These are phyloP conservation scores for Podotricha telesiphe DNA, from an alignment of 2,888 invertebrate species.

Conservation along the genomic window DNA sequence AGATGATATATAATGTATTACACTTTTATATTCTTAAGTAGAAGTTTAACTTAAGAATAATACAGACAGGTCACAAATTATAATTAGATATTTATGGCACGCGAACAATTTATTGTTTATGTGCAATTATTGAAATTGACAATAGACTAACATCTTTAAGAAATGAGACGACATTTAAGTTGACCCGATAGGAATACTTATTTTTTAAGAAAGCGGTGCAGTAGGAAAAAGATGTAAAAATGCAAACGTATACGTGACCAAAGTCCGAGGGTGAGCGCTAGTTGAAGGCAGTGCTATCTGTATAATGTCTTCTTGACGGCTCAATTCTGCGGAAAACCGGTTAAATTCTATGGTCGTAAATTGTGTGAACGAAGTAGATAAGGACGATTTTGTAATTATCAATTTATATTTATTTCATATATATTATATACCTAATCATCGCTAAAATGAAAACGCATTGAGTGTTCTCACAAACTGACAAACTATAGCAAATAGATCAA, in stretches of 20 bases:
- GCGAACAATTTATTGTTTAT: too few species aligned
- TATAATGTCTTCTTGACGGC: constrained; percentile 55
- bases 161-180: constrained; percentile 3
- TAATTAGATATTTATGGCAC: too few species aligned
- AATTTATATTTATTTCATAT: not conserved
- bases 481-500: too few species aligned
- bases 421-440: too few species aligned
- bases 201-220: constrained; percentile 40
- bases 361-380: constrained; percentile 63
- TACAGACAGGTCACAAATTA: too few species aligned
- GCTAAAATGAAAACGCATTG: too few species aligned
- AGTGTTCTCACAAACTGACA: too few species aligned
- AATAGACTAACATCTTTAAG: not conserved
- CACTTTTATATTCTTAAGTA: too few species aligned
- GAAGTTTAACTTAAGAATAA: too few species aligned
- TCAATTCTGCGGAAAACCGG: constrained; percentile 66
- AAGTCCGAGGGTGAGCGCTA: constrained; percentile 40
- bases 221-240: constrained; percentile 41
- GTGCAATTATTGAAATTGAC: not conserved
- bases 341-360: constrained; percentile 51
- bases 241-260: constrained; percentile 38
- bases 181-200: constrained; percentile 31
- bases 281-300: constrained; percentile 47
- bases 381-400: not conserved
- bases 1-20: too few species aligned